Evolutionary conservation across 2,113 vertebrate species (phyloP), one percentile per base, ranked within the genome.

Genomic region (Salminus brasiliensis): DNA sequence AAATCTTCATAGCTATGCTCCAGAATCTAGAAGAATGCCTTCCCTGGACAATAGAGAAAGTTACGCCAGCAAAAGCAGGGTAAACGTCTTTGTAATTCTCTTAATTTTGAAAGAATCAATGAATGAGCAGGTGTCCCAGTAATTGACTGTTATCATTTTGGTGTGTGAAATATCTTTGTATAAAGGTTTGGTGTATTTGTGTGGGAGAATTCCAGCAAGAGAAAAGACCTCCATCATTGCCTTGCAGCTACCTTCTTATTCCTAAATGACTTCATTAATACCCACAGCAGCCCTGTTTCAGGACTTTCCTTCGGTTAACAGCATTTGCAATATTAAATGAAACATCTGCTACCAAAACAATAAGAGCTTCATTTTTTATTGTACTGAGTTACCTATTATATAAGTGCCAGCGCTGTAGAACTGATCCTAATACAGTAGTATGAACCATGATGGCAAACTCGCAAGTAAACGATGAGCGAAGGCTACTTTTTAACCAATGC

Each of bases 281-380:
- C 36, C 60, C 30, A 76, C 49, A 53, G 52, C 74, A 76, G 30
- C 36, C 52, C 45, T n/a, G 39, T n/a, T 4, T n/a, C n/a, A n/a
- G n/a, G n/a, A n/a, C n/a, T n/a, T n/a, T n/a, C n/a, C n/a, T n/a
- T n/a, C n/a, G n/a, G n/a, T n/a, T n/a, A n/a, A n/a, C n/a, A n/a
- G n/a, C n/a, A n/a, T n/a, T n/a, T n/a, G n/a, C 52, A 55, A 25
- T 25, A 55, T 55, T 55, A 55, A 55, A 55, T 10, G 21, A n/a
- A 53, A 53, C 52, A 55, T 25, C 52, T 55, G 49, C 68, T 68
- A 55, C 34, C 63, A 29, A 55, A 67, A 67, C 63, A 68, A 32
- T 21, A 57, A 21, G n/a, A 8, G 23, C 23, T 77, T 77, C 57
- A 16, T 21, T 15, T 15, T 66, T 3, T 18, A 41, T 30, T 68